These are phyloP conservation scores for Diprion similis DNA, from an alignment of 1,140 invertebrate species.

Conservation along the genomic window DNA sequence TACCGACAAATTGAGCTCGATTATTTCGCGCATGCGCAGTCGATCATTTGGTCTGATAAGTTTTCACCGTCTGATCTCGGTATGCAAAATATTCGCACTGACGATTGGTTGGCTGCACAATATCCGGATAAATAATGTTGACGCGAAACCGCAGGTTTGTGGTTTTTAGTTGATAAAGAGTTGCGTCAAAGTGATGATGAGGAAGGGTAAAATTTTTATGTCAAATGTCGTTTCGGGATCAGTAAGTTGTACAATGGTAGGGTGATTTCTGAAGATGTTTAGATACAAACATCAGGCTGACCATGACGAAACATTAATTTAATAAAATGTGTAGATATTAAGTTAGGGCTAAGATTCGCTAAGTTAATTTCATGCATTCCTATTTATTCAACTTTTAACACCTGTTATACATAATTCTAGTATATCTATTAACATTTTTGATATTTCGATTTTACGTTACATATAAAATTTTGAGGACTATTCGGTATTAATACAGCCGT, in stretches of 20 bases:
- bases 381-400: conserved; percentile 14
- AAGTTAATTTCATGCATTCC: conserved; percentile 6
- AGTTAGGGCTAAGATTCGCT: background rate
- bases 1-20: too few relatives aligned
- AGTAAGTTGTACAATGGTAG: background rate
- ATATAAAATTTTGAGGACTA: too few relatives aligned
- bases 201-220: background rate
- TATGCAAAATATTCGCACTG: background rate
- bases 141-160: too few relatives aligned
- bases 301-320: conserved; percentile 9
- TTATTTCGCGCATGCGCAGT: too few relatives aligned
- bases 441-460: too few relatives aligned
- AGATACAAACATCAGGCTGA: background rate
- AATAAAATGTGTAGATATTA: background rate
- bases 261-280: background rate
- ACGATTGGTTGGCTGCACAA: background rate
- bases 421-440: too few relatives aligned
- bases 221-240: background rate
- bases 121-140: too few relatives aligned
- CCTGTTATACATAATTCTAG: background rate
- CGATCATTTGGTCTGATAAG: too few relatives aligned
- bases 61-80: too few relatives aligned
- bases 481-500: background rate
- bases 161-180: too few relatives aligned
- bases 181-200: background rate